Base-by-base conservation (phyloP, 2,113 vertebrate genomes). In the Brienomyrus brachyistius region DNA sequence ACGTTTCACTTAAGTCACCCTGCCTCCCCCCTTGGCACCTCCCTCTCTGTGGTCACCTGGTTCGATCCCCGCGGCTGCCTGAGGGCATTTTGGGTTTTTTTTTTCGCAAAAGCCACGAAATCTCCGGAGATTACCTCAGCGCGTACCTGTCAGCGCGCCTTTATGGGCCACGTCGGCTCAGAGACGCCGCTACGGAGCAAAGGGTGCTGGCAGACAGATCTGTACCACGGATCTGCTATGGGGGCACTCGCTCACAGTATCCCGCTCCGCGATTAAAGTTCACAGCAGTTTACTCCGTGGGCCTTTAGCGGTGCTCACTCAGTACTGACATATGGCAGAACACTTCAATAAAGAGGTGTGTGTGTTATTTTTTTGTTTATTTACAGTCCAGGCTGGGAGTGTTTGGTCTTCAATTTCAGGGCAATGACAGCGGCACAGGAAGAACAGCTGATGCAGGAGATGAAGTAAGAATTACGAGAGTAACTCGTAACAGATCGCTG, bases 131-230 rank as follows among this genome's bases (percentile, higher is more conserved):
- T 95, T 93, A 95, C 93, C 94, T 95, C 95, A 94, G 94, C 92
- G 94, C 94, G 94, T 95, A 96, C 93, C 95, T 96, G 95, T 96
- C 95, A 96, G 93, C 95, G 95, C 91, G 93, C 94, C 95, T 94
- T 96, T 96, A 95, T 93, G 93, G 93, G 93, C 93, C 94, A 92
- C 92, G 90, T 94, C 92, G 92, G 93, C 94, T 89, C 94, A 90
- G 90, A 93, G 93, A 92, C 94, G 91, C 92, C 94, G 93, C 92
- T 93, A 93, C 95, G 94, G 95, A 95, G 91, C 93, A 92, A 94
- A 95, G 95, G 35, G 95, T 95, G 95, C 95, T 96, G 95, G 95
- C 95, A 96, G 95, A 96, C 93, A 92, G 93, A 93, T 82, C 51
- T 94, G 94, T 95, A 95, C 95, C 94, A 94, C 19, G 54, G 54